Evolutionary conservation across 1,140 invertebrate species (phyloP), one percentile per base, ranked within the genome.

Genomic region (Idris sp.): DNA sequence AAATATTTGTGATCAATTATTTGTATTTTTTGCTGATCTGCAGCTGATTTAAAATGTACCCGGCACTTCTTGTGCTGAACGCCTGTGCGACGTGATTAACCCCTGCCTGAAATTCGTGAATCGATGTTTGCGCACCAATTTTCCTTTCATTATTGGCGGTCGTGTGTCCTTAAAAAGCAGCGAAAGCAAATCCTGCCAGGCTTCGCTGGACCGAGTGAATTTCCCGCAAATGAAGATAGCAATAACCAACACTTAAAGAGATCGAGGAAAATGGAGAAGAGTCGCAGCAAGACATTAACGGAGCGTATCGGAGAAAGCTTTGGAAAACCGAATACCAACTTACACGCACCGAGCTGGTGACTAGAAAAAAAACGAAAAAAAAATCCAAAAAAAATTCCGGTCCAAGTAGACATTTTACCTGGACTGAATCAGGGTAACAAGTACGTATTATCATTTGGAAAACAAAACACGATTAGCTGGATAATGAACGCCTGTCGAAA

Each of bases 301-400:
- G 81, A 85, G 82, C 84, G 83, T 84, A 81, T 81, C 82, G 79
- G 85, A 85, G 84, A 85, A 86, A 85, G 85, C 65, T 56, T 79
- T 80, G 80, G 80, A 81, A 83, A 81, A 82, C 76, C 71, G 71
- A 80, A 67, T 41, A 31, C 11, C 40, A 69, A 41, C 38, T 38
- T 31, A 54, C 61, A 73, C 64, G 64, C 61, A 64, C 44, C 48
- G 61, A 28, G 40, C 10, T 10, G 18, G n/a, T 51, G 62, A 68
- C 65, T 56, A 46, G 72, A 22, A 26, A 58, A 53, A 49, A 81
- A 68, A 51, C 51, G 54, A 73, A 1, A 35, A 41, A 48, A 46
- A 51, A 13, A 25, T 9, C 28, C 1, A 31, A 19, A 68, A 15
- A 61, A 51, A 19, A 74, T n/a, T n/a, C n/a, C n/a, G n/a, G n/a